Evolutionary conservation across 1,140 invertebrate genomes (phyloP).

Genomic region (Daktulosphaira vitifoliae): DNA sequence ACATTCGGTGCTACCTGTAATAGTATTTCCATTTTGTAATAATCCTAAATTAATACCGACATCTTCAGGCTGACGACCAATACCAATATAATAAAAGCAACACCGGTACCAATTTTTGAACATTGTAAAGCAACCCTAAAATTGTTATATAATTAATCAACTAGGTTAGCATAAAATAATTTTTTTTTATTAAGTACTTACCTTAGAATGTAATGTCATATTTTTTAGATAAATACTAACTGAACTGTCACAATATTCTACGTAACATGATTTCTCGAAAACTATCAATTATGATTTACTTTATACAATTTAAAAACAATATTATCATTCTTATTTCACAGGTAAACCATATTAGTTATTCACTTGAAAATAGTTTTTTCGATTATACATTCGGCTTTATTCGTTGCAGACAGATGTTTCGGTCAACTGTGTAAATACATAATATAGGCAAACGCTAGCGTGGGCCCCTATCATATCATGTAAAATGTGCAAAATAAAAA

Average conservation of each 20-base stretch:
- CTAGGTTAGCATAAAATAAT: too few species aligned
- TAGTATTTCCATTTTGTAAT: background rate
- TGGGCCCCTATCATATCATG: slow-evolving; percentile 12
- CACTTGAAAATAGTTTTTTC: slow-evolving; percentile 1
- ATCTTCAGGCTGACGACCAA: slow-evolving; percentile 16
- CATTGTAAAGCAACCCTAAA: background rate
- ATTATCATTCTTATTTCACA: too few species aligned
- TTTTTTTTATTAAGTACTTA: too few species aligned
- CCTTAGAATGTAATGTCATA: too few species aligned
- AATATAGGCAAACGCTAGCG: slow-evolving; percentile 19
- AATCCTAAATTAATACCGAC: slow-evolving; percentile 9
- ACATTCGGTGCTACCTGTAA: slow-evolving; percentile 8
- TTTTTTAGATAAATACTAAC: too few species aligned
- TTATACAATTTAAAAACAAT: too few species aligned
- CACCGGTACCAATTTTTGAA: slow-evolving; percentile 29
- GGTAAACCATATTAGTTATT: too few species aligned
- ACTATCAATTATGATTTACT: too few species aligned
- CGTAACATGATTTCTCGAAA: too few species aligned
- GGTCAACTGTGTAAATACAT: slow-evolving; percentile 35
- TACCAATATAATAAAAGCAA: slow-evolving; percentile 31
- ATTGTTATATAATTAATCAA: too few species aligned
- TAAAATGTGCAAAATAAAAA: slow-evolving; percentile 2
- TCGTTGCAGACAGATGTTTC: slow-evolving; percentile 32
- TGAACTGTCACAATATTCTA: too few species aligned
- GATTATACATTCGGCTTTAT: background rate